Evolutionary conservation across 2,113 vertebrate genomes (phyloP).

Genomic region (Siniperca knerii): DNA sequence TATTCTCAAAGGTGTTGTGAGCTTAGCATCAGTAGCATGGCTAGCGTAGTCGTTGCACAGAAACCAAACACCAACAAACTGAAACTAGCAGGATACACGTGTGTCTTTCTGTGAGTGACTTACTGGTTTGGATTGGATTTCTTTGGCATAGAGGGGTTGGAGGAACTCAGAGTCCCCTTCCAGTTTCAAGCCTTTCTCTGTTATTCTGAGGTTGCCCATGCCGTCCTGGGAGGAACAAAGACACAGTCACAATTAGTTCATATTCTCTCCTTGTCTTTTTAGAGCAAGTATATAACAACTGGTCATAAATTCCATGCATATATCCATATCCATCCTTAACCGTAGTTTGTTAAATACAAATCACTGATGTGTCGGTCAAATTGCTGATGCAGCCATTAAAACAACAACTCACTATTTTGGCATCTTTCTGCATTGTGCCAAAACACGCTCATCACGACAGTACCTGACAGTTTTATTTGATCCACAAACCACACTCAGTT

Average conservation of each 20-base stretch:
- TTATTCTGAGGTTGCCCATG: slow-evolving; percentile 98
- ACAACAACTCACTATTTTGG: not conserved
- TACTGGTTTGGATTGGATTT: slow-evolving; percentile 98
- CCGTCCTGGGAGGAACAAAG: slow-evolving; percentile 88
- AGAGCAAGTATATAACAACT: not conserved
- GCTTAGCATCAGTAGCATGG: not conserved
- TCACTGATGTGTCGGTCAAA: not conserved
- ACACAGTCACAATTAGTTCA: slow-evolving; percentile 5
- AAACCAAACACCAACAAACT: not conserved
- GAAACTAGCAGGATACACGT: not conserved
- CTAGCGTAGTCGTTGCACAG: not conserved
- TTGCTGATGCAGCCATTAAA: too few relatives aligned
- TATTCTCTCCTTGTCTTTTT: not conserved
- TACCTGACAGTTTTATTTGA: not conserved
- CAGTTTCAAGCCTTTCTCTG: slow-evolving; percentile 95
- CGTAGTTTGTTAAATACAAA: not conserved
- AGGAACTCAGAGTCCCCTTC: slow-evolving; percentile 99
- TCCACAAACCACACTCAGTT: too few relatives aligned
- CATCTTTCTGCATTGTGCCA: too few relatives aligned
- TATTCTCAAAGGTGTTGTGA: not conserved
- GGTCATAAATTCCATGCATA: not conserved
- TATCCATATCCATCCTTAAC: not conserved
- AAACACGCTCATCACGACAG: not conserved
- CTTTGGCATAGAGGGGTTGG: slow-evolving; percentile 99
- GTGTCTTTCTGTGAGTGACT: slow-evolving; percentile 77